Conservation (phyloP, 1,140 invertebrate species). For the Aphidius ervi region DNA sequence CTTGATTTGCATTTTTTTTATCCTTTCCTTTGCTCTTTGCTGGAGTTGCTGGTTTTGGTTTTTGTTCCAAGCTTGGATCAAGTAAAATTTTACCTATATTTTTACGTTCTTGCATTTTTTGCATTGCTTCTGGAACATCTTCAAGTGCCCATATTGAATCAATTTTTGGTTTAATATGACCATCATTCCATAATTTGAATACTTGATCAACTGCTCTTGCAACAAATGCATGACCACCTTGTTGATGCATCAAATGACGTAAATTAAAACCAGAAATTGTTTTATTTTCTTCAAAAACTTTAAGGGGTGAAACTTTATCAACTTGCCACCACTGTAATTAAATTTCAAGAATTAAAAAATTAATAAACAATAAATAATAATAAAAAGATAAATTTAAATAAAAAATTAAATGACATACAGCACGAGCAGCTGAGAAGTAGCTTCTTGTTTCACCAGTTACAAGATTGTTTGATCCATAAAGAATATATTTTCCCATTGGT, state of each 20-base stretch:
- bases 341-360: conserved; percentile 1
- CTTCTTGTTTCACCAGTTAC: conserved; percentile 85
- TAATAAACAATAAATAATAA: conserved; percentile 9
- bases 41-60: conserved; percentile 71
- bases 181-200: conserved; percentile 70
- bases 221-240: conserved; percentile 69
- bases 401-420: conserved; percentile 59
- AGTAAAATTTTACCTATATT: conserved; percentile 86
- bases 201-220: conserved; percentile 66
- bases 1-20: conserved; percentile 66
- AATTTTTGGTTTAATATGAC: conserved; percentile 74
- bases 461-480: conserved; percentile 82
- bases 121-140: conserved; percentile 84
- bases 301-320: conserved; percentile 82
- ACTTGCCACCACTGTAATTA: conserved; percentile 82
- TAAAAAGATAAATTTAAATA: conserved; percentile 12
- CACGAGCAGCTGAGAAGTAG: conserved; percentile 80
- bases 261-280: conserved; percentile 78
- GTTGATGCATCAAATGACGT: conserved; percentile 77
- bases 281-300: conserved; percentile 87
- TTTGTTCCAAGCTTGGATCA: conserved; percentile 73
- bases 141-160: conserved; percentile 85
- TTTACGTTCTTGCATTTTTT: conserved; percentile 87
- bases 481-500: conserved; percentile 84
- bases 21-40: conserved; percentile 68